Base-by-base conservation (phyloP, 2,888 invertebrate species). In the Candidula unifasciata region DNA sequence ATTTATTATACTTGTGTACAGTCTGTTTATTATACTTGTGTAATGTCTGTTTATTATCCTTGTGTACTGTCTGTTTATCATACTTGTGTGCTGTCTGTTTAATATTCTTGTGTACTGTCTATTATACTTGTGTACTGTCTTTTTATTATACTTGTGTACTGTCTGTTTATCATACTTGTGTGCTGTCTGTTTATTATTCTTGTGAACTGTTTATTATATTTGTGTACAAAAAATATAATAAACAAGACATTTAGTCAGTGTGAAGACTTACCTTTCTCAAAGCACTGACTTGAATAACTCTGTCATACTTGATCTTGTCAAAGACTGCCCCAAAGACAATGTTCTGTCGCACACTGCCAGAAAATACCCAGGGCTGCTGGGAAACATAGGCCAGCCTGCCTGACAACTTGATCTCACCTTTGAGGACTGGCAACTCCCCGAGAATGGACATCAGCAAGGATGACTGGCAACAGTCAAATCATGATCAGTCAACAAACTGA, bases 341-440 rank as follows among this genome's bases (percentile, higher is more conserved):
- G 93, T 99, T 99, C 91, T 98, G 97, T 21, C 97, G 95, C 0
- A 99, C 96, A 86, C 97, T 96, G 1, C 95, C 95, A 77, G 95
- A 95, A 89, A 95, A 95, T 54, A 96, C 94, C 97, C 97, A 97
- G 0, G 97, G 96, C 89, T 97, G 96, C 93, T 97, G 97, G 76
- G 96, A 95, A 1, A 96, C 96, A 92, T 96, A 97, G 0, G 95
- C 94, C 8, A 96, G 94, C 0, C 90, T 93, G 6, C 97, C 97
- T 1, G 95, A 95, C 33, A 96, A 93, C 2, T 95, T 94, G 79
- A 96, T 91, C 0, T 94, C 94, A 0, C 97, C 97, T 27, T 85
- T 79, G 6, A 68, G 76, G 6, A 90, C 52, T 54, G 95, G 95
- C 27, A 97, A 93, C 93, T 97, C 97, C 24, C 96, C 95, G 87